Conservation (phyloP, 1,140 invertebrate genomes). For the Agrilus planipennis region DNA sequence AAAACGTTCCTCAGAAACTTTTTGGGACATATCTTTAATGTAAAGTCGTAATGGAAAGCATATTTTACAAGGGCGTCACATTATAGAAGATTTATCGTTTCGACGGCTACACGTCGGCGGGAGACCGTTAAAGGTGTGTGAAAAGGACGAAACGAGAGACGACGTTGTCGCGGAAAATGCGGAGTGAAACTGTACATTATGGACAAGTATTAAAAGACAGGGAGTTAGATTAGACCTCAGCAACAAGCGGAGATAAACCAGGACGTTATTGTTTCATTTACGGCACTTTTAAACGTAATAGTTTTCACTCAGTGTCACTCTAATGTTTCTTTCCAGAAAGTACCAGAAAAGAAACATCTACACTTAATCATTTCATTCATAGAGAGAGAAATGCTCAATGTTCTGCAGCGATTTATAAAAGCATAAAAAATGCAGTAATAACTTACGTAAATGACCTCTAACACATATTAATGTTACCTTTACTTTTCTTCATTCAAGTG, state of each 20-base stretch:
- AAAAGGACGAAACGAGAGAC: too few species aligned
- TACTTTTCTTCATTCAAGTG: too few species aligned
- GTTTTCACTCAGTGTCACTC: slow-evolving; percentile 8
- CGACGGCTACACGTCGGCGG: neutral
- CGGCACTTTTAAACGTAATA: slow-evolving; percentile 7
- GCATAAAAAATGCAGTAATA: too few species aligned
- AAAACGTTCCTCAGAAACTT: slow-evolving; percentile 11
- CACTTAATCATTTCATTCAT: too few species aligned
- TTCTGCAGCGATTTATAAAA: too few species aligned
- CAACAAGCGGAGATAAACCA: slow-evolving; percentile 10
- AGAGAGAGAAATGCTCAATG: too few species aligned
- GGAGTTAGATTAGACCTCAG: slow-evolving; percentile 8
- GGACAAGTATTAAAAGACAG: slow-evolving; percentile 6
- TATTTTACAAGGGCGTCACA: slow-evolving; percentile 28
- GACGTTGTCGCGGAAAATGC: neutral
- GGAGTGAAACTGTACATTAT: neutral
- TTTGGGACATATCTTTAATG: slow-evolving; percentile 30
- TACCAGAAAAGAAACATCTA: too few species aligned
- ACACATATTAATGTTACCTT: too few species aligned
- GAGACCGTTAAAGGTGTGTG: neutral
- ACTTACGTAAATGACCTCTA: too few species aligned
- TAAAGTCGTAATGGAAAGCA: slow-evolving; percentile 27
- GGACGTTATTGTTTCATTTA: slow-evolving; percentile 7
- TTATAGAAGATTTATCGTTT: slow-evolving; percentile 10
- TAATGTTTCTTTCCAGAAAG: slow-evolving; percentile 9